phyloP scores from a whole-genome alignment of 1,140 invertebrate species.

The Oscheius sp. region DNA sequence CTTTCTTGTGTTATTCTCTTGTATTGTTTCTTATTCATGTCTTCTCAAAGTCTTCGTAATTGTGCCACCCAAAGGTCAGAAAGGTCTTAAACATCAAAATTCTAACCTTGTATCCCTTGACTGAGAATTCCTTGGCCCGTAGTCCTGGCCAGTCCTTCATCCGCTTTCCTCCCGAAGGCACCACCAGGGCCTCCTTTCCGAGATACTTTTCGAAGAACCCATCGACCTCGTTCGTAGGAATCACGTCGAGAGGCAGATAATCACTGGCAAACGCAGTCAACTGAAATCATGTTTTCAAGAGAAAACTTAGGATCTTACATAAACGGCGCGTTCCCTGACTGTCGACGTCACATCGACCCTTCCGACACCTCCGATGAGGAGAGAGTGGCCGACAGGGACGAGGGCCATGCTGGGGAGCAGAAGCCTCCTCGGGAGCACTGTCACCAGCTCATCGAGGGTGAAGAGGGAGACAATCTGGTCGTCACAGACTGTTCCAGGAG shows the following conservation, averaged over 20 bases:
- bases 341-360: constrained; percentile 72
- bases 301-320: not conserved
- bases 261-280: constrained; percentile 77
- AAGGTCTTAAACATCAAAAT: constrained; percentile 22
- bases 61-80: too few species aligned
- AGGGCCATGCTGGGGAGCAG: constrained; percentile 75
- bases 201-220: constrained; percentile 73
- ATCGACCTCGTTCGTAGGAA: constrained; percentile 71
- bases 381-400: constrained; percentile 68
- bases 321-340: constrained; percentile 27
- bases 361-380: constrained; percentile 80
- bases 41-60: too few species aligned
- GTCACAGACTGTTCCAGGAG: constrained; percentile 81
- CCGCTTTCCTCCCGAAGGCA: constrained; percentile 71
- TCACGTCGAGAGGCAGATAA: constrained; percentile 76
- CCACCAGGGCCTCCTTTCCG: constrained; percentile 65
- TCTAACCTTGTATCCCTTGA: constrained; percentile 35
- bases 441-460: constrained; percentile 79
- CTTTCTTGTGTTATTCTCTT: too few species aligned
- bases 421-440: constrained; percentile 71
- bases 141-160: constrained; percentile 74
- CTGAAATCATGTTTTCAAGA: constrained; percentile 52
- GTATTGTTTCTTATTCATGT: too few species aligned
- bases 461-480: constrained; percentile 76
- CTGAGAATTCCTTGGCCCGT: constrained; percentile 61